These are phyloP conservation scores for Nyctalus aviator DNA, from an alignment of 2,797 vertebrate species.

Conservation along the genomic window DNA sequence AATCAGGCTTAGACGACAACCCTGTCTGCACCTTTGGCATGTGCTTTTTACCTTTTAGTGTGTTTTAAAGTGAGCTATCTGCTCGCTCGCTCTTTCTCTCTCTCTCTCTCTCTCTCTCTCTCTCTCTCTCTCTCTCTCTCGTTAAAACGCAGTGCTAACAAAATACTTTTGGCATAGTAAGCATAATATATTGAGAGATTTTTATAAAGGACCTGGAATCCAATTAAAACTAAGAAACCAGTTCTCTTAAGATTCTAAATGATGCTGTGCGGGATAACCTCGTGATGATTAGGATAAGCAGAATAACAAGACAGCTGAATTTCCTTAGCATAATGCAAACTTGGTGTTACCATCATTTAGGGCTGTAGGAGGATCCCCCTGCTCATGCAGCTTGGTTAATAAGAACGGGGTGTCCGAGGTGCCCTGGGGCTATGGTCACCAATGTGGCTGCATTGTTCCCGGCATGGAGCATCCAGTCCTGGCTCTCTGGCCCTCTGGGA, in stretches of 20 bases:
- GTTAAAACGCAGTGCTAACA: conserved; percentile 78
- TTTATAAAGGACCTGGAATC: conserved; percentile 78
- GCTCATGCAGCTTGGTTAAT: background rate
- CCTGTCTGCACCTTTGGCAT: background rate
- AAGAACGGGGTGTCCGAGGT: no score
- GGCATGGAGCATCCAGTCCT: background rate
- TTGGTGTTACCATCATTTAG: background rate
- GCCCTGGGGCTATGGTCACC: background rate
- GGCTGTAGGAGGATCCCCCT: background rate
- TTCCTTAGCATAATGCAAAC: background rate
- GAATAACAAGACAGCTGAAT: background rate
- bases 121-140: background rate
- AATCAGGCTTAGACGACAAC: background rate
- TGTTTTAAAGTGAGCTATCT: conserved; percentile 63
- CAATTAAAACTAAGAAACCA: conserved; percentile 77
- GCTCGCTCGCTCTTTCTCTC: background rate
- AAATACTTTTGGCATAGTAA: conserved; percentile 82
- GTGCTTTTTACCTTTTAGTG: conserved; percentile 46
- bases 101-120: background rate
- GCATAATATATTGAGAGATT: conserved; percentile 62
- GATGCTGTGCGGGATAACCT: conserved; percentile 35
- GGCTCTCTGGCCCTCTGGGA: background rate
- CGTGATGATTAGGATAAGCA: conserved; percentile 64
- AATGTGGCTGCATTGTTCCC: background rate
- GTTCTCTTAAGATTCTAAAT: conserved; percentile 70